Base-by-base conservation (phyloP, 2,888 invertebrate species). In the Hylaea fasciaria region DNA sequence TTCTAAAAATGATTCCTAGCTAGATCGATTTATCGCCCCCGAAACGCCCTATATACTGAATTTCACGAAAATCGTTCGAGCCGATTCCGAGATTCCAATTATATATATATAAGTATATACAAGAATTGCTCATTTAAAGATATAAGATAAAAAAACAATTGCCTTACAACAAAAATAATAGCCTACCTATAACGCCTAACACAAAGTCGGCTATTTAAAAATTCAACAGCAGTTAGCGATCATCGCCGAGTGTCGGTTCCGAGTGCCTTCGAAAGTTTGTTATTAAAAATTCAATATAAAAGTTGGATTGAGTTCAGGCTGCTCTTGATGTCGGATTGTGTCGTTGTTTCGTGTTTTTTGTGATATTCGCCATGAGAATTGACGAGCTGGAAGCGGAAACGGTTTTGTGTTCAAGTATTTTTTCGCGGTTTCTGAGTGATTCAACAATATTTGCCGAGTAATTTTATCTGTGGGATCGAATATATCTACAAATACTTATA, bases 281-380 rank as follows among this genome's bases (percentile, higher is more conserved):
- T 70, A 70, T 70, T 70, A 68, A 70, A 70, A 66, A 66, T 68
- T 68, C 68, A 66, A 70, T 70, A 68, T 62, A 56, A 70, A 70
- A 70, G 70, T 70, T 70, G 70, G 47, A 70, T 68, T 65, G 68
- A 66, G 69, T 66, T 49, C 46, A 48, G 58, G 48, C 48, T 37
- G 49, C 52, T 35, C 56, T 65, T 59, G 45, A 49, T 44, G 57
- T 47, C 60, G 46, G 58, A 57, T 53, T 62, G 55, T 46, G 9
- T 22, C 44, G 47, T 49, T 44, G 54, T 47, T 49, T 49, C 51
- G 41, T 62, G 51, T 48, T 57, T n/a, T 43, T 17, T 17, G 39
- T 12, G 11, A 39, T 40, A 16, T 39, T 40, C 11, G 49, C 47
- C 40, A 54, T 64, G 55, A 54, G 58, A 28, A 50, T 52, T 59